Conservation (phyloP, 2,113 vertebrate species). For the Dromiciops gliroides region DNA sequence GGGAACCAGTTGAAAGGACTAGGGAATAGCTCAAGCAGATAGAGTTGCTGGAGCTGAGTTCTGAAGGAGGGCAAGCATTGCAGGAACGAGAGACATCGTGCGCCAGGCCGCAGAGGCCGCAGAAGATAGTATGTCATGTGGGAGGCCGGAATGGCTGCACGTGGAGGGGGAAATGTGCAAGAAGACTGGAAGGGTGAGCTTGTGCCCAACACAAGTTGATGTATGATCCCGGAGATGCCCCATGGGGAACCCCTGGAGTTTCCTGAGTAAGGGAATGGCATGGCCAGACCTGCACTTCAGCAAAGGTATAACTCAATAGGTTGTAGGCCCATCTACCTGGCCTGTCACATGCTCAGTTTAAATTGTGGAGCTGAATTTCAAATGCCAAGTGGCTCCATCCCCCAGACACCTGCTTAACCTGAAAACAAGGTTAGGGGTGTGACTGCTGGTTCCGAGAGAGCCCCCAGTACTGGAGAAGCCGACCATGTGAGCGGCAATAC, state of each 20-base stretch:
- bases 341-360: no score
- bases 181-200: not conserved
- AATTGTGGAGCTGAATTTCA: not conserved
- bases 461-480: not conserved
- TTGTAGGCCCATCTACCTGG: no score
- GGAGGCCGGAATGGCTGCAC: no score
- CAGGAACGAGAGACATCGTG: no score
- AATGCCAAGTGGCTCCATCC: not conserved
- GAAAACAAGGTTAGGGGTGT: not conserved
- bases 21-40: no score
- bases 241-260: not conserved
- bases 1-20: no score
- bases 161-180: not conserved
- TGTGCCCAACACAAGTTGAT: not conserved
- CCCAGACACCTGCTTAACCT: not conserved
- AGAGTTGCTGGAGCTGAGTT: no score
- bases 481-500: not conserved
- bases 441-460: not conserved
- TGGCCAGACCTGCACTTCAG: no score
- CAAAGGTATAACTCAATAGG: no score
- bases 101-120: no score
- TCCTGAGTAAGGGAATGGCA: not conserved
- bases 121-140: not conserved
- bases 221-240: no score
- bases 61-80: no score